These are phyloP conservation scores for Pimephales promelas DNA, from an alignment of 2,113 vertebrate species.

Conservation along the genomic window DNA sequence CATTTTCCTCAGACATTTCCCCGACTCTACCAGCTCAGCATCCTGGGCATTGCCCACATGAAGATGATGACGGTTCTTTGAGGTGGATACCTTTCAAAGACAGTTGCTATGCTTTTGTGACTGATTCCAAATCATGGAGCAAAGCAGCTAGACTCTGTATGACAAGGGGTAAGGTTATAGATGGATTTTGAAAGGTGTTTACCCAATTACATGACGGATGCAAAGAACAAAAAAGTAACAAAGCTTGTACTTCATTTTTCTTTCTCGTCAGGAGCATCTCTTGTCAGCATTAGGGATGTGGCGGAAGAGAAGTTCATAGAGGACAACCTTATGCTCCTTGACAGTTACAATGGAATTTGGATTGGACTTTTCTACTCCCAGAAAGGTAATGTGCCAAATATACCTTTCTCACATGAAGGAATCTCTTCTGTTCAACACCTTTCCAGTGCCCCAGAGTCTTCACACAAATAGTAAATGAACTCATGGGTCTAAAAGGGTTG, in stretches of 20 bases:
- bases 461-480: neutral
- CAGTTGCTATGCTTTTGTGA: conserved; percentile 86
- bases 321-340: conserved; percentile 55
- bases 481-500: neutral
- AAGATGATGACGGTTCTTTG: conserved; percentile 50
- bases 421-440: neutral
- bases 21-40: conserved; percentile 78
- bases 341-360: conserved; percentile 62
- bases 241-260: neutral
- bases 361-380: conserved; percentile 68
- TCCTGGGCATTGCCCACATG: conserved; percentile 83
- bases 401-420: neutral
- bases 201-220: neutral
- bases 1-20: conserved; percentile 74
- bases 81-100: conserved; percentile 85
- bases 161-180: conserved; percentile 73
- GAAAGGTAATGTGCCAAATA: conserved; percentile 56
- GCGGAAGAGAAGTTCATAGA: conserved; percentile 81
- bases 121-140: conserved; percentile 80
- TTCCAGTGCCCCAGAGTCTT: neutral
- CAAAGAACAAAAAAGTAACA: neutral
- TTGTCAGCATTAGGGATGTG: conserved; percentile 82
- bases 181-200: neutral
- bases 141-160: conserved; percentile 84
- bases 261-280: conserved; percentile 63